Evolutionary conservation across 2,888 invertebrate species (phyloP), one percentile per base, ranked within the genome.

Genomic region (Meghimatium bilineatum): DNA sequence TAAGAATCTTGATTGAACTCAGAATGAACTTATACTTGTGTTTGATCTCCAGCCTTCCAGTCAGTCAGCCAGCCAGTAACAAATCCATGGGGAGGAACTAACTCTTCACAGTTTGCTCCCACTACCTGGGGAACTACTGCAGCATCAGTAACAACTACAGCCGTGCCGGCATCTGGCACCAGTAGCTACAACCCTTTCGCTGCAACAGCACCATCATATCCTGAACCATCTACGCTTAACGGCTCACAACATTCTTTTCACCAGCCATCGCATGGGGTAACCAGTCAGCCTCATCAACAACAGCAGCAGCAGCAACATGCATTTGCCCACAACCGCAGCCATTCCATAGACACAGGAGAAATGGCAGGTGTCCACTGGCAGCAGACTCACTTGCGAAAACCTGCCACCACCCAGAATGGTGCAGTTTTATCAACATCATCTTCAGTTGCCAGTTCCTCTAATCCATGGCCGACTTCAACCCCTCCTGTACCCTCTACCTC

Each of bases 181-280:
- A 71, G 85, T 83, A 75, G 81, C 89, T 80, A 90, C 89, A 80
- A 91, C 89, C 85, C 90, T 87, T 44, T 90, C 89, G 66, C 82
- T 5, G 44, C 72, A 29, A 32, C 82, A 23, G 76, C 76, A 12
- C 52, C 76, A 23, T 52, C 75, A 34, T 69, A 82, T 32, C 90
- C 97, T 97, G 90, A 97, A 97, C 97, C 94, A 38, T 23, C 79
- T 38, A 79, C 26, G 26, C 34, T 74, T 32, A 79, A 75, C 66
- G 36, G 80, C n/a, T 52, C 71, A n/a, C 82, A 78, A 52, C 60
- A 60, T 56, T 74, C 81, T 49, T 63, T 74, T 14, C 69, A 72
- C 49, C 80, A 77, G 34, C 74, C 67, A 44, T 69, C 44, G 26
- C 44, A 44, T 63, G 23, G 32, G 34, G 76, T 52, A 60, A 56